These are phyloP conservation scores for Nycticorax nycticorax DNA, from an alignment of 2,113 vertebrate species.

Conservation along the genomic window DNA sequence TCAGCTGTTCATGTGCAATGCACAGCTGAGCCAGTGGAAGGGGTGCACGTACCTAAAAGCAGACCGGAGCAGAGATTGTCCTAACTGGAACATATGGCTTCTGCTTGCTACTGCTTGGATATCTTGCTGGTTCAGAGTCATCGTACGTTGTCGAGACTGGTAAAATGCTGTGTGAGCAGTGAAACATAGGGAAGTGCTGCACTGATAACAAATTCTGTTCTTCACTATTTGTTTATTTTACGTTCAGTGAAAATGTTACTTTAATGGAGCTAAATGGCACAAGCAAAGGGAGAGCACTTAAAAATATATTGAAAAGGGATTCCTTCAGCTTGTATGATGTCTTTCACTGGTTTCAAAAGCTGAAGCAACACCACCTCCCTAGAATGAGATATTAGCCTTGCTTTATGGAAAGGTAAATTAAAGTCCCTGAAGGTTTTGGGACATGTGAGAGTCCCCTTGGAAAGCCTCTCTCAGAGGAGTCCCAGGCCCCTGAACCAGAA, in stretches of 20 bases:
- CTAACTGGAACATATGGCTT: background rate
- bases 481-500: background rate
- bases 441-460: rapidly evolving
- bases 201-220: background rate
- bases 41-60: rapidly evolving
- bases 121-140: background rate
- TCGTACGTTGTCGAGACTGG: rapidly evolving
- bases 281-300: background rate
- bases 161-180: background rate
- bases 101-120: rapidly evolving
- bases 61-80: background rate
- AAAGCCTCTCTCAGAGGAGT: background rate
- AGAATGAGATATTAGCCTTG: background rate
- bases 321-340: background rate
- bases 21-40: background rate
- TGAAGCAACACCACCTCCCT: background rate
- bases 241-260: background rate
- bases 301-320: background rate
- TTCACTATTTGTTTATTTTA: background rate
- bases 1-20: background rate
- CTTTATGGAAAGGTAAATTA: background rate
- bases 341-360: background rate
- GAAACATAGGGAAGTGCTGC: background rate
- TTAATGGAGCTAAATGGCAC: background rate
- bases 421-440: background rate